These are phyloP conservation scores for Ciconia maguari DNA, from an alignment of 2,113 vertebrate species.

Conservation along the genomic window DNA sequence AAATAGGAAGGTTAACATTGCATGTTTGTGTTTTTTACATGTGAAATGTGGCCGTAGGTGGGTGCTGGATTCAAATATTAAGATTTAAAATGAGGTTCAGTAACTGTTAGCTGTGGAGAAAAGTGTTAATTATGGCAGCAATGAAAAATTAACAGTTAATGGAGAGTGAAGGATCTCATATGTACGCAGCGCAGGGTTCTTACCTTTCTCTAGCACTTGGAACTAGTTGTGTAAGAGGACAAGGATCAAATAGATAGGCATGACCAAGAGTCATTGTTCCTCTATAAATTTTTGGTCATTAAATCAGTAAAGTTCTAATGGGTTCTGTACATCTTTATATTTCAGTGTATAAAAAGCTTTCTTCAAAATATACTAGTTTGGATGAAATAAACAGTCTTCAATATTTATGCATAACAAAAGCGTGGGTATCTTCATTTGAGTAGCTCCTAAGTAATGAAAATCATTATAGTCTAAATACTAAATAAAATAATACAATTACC, in stretches of 20 bases:
- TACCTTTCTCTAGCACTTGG: not conserved
- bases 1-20: not conserved
- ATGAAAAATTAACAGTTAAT: not conserved
- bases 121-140: not conserved
- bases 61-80: not conserved
- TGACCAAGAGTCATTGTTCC: not conserved
- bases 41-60: not conserved
- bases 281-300: not conserved
- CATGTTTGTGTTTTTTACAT: not conserved
- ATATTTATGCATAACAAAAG: not conserved
- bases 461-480: not conserved
- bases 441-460: not conserved
- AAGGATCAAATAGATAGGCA: not conserved
- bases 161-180: not conserved
- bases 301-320: not conserved
- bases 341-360: not conserved
- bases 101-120: not conserved
- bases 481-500: not conserved
- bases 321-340: not conserved
- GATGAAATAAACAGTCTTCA: not conserved
- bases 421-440: not conserved
- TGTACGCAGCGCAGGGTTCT: accelerated
- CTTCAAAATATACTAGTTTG: not conserved
- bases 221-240: not conserved
- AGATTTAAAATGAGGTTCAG: not conserved